Base-by-base conservation (phyloP, 2,113 vertebrate species). In the Sisor rabdophorus region DNA sequence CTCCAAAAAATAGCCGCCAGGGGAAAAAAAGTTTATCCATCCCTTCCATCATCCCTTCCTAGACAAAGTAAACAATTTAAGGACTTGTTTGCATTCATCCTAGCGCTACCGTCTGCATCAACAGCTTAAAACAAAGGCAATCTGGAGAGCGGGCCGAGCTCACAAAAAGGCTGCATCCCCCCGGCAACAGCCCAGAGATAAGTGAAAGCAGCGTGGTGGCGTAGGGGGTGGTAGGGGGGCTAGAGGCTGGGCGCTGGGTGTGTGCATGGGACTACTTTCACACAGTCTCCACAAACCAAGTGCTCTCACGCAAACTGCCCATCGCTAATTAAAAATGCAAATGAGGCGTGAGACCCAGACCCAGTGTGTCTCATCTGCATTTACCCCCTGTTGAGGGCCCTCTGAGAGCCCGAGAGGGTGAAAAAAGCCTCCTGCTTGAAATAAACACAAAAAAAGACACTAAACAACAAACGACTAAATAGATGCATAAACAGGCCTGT, bases 321-420 rank as follows among this genome's bases (percentile, higher is more conserved):
- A 91, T 92, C 90, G 90, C 94, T 95, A 94, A 95, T 96, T 96
- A 95, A 95, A 96, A 94, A 96, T 96, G 94, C 93, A 96, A 95
- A 93, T 94, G 93, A 94, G 94, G 92, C 92, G 93, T 95, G 93
- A 89, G 87, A 93, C 91, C 90, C 93, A 92, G 91, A 93, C 94
- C 92, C 93, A 91, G 90, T 91, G 92, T 93, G 93, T 94, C 93
- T 93, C 93, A 95, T 94, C 94, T 95, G 94, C 93, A 94, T 93
- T 84, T 93, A 93, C 94, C 91, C 91, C 90, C 91, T 90, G 92
- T 91, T 84, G 88, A 92, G 91, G 90, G 93, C 92, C 93, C 93
- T 89, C 89, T 88, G 89, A 84, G 88, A 91, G 87, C 47, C 55
- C 50, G 44, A 70, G 73, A 73, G 74, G 71, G 64, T 30, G 60